phyloP scores from a whole-genome alignment of 2,797 vertebrate genomes.

The Falco biarmicus region DNA sequence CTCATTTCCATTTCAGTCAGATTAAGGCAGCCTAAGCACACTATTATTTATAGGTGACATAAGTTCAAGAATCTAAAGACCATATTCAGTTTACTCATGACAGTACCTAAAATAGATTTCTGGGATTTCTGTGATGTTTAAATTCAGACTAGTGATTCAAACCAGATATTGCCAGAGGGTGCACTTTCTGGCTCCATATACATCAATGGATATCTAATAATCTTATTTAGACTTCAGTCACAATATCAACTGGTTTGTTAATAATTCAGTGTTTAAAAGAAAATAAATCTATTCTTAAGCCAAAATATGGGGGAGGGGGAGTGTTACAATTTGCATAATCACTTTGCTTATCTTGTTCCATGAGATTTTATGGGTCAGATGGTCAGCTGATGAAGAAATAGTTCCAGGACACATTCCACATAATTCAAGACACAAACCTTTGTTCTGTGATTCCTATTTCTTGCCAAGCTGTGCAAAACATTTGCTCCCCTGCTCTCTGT shows the following conservation, averaged over 20 bases:
- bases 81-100: neutral
- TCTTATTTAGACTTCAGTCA: neutral
- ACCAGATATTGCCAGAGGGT: neutral
- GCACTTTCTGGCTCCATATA: neutral
- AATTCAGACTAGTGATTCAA: neutral
- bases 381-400: neutral
- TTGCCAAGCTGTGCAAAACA: neutral
- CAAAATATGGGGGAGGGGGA: fast-evolving
- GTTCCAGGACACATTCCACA: neutral
- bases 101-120: neutral
- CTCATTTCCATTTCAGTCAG: neutral
- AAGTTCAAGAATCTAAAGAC: neutral
- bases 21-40: neutral
- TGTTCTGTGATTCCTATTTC: neutral
- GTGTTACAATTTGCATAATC: neutral
- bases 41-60: neutral
- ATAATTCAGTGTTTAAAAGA: neutral
- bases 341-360: fast-evolving
- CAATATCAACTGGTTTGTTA: neutral
- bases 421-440: neutral
- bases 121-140: neutral
- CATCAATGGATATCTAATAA: neutral
- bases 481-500: neutral
- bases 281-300: neutral
- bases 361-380: neutral